Percentiles rank a stretch among this genome's conserved stretches.
phyloP scores from a whole-genome alignment of 2,888 invertebrate species.

The Acrobeloides nanus region DNA sequence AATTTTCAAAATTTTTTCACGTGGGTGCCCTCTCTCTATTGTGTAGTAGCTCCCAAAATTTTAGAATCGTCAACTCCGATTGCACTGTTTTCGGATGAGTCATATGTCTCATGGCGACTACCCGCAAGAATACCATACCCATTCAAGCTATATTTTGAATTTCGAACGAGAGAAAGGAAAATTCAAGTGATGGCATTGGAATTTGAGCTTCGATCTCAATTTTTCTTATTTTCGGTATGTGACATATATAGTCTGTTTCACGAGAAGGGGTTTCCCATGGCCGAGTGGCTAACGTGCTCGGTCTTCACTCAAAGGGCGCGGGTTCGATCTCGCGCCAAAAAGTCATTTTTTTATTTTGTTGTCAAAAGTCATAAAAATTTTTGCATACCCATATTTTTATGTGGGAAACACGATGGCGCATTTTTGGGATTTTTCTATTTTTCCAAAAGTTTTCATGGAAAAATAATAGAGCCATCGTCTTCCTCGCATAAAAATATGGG shows the following conservation, averaged over 20 bases:
- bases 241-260: neutral
- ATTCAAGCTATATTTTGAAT: slow-evolving; percentile 40
- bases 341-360: neutral
- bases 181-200: slow-evolving; percentile 43
- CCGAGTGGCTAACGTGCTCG: neutral
- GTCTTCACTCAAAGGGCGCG: neutral
- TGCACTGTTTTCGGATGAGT: slow-evolving; percentile 20
- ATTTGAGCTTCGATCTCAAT: slow-evolving; percentile 36
- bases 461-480: too few species aligned
- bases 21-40: too few species aligned
- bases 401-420: too few species aligned
- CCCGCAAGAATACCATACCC: slow-evolving; percentile 25
- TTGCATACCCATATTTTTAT: neutral
- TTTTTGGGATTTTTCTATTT: too few species aligned
- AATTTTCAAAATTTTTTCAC: too few species aligned
- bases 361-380: neutral
- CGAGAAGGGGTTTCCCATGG: slow-evolving; percentile 10
- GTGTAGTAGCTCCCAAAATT: too few species aligned
- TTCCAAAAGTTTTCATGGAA: too few species aligned
- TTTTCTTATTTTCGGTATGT: slow-evolving; percentile 31
- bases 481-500: too few species aligned
- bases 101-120: slow-evolving; percentile 25
- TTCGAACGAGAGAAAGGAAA: slow-evolving; percentile 39
- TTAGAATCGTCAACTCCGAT: slow-evolving; percentile 14
- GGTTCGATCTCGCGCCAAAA: neutral